Conservation (phyloP, 92 coral and sea anemone genomes). For the Bergia sp. region DNA sequence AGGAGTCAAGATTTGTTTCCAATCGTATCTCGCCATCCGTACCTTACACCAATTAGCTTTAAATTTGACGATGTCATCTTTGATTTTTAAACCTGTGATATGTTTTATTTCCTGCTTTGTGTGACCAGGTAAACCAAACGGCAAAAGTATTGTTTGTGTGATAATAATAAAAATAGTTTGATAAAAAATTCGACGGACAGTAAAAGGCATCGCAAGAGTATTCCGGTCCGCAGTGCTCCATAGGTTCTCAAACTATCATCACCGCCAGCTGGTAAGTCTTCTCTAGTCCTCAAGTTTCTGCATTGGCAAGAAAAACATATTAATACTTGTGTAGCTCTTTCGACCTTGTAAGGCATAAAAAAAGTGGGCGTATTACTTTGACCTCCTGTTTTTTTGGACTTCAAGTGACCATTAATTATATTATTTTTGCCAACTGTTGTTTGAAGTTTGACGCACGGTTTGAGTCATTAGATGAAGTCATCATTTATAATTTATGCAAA, state of each 20-base stretch:
- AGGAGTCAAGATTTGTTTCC: slow-evolving; percentile 63
- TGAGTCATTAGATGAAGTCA: no score
- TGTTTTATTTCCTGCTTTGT: neutral
- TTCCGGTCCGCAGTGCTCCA: neutral
- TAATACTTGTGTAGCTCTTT: no score
- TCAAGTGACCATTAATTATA: no score
- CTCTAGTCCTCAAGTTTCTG: neutral
- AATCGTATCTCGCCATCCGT: slow-evolving; percentile 75
- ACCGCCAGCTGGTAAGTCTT: neutral
- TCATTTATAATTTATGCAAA: no score
- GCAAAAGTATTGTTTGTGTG: neutral
- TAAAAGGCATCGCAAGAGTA: neutral
- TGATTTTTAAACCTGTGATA: neutral
- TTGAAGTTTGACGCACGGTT: no score
- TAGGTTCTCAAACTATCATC: neutral
- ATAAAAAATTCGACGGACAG: neutral
- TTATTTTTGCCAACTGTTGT: no score
- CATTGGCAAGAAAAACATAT: neutral
- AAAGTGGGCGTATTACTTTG: no score
- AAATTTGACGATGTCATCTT: slow-evolving; percentile 6
- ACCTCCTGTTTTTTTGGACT: no score
- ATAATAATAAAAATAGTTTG: neutral
- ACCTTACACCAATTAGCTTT: slow-evolving; percentile 69
- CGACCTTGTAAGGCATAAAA: neutral
- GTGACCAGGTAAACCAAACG: neutral